Evolutionary conservation across 2,888 invertebrate genomes (phyloP), one percentile per base, ranked within the genome.

Genomic region (Saturnia pavonia): DNA sequence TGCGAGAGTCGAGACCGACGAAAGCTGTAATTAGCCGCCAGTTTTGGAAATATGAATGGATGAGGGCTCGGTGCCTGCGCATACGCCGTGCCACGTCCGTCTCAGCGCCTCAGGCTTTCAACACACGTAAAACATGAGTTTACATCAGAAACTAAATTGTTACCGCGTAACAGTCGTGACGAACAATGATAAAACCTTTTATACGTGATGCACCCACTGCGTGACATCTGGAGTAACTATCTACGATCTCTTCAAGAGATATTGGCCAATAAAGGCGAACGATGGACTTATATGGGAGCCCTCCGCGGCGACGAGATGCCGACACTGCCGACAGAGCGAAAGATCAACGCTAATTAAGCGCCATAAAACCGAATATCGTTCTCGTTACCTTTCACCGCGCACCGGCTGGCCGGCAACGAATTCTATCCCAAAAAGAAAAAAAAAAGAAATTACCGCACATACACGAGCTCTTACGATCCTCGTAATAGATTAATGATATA

Each of bases 401-500:
- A 71, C 74, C 81, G 83, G 84, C 74, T 81, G 83, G 77, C 83
- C 83, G 83, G 80, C 83, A 82, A 86, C 85, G 78, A 86, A 86
- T 84, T 84, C 88, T 85, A 85, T 83, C 80, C 75, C 11, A 54
- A n/a, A 22, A 54, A 27, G 80, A 79, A 80, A 80, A 79, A 79
- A 85, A 84, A 86, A 90, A 89, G 87, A 80, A 82, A 85, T 85
- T 79, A 84, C 83, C 83, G 82, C 86, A 86, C 85, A 85, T 86
- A 83, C 87, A 85, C 86, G 85, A 87, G 88, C 86, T 86, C 86
- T 81, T 85, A 86, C 86, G 85, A 82, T 81, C 82, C 79, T 77
- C 80, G 88, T 92, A 92, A 93, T 93, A 93, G 92, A 92, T 93
- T 92, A 93, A 93, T 92, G 92, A 92, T 92, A 91, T 87, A 86